Evolutionary conservation across 2,113 vertebrate genomes (phyloP).

Genomic region (Brienomyrus brachyistius): DNA sequence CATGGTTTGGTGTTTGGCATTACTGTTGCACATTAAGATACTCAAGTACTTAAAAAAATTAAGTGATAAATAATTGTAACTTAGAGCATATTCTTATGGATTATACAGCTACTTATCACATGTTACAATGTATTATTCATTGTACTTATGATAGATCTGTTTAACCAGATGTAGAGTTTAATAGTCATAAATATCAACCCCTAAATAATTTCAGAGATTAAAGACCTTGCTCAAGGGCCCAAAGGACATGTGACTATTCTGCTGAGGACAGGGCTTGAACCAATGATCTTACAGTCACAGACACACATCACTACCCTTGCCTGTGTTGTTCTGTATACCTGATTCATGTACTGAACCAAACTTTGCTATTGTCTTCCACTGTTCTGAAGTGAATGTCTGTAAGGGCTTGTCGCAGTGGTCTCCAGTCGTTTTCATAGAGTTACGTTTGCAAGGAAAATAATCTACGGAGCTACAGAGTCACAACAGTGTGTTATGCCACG

Average conservation of each 20-base stretch:
- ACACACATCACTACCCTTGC: neutral
- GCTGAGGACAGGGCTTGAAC: neutral
- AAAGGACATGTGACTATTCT: too few relatives aligned
- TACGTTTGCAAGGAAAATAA: neutral
- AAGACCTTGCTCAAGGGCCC: too few relatives aligned
- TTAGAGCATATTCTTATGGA: neutral
- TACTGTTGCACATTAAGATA: neutral
- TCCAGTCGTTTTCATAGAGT: neutral
- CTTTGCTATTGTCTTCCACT: neutral
- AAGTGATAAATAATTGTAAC: neutral
- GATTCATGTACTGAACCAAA: neutral
- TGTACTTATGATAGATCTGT: neutral
- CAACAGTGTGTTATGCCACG: neutral
- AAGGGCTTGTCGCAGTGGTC: neutral
- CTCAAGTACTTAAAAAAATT: neutral
- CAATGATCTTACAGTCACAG: too few relatives aligned
- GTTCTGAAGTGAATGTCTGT: neutral
- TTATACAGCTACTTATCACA: neutral
- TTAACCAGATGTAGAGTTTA: neutral
- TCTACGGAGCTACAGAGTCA: neutral
- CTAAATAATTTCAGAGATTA: neutral
- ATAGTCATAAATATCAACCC: neutral
- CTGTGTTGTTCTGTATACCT: neutral
- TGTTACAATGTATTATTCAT: neutral
- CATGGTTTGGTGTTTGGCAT: neutral